Conservation (phyloP, 2,113 vertebrate genomes). For the Scortum barcoo region DNA sequence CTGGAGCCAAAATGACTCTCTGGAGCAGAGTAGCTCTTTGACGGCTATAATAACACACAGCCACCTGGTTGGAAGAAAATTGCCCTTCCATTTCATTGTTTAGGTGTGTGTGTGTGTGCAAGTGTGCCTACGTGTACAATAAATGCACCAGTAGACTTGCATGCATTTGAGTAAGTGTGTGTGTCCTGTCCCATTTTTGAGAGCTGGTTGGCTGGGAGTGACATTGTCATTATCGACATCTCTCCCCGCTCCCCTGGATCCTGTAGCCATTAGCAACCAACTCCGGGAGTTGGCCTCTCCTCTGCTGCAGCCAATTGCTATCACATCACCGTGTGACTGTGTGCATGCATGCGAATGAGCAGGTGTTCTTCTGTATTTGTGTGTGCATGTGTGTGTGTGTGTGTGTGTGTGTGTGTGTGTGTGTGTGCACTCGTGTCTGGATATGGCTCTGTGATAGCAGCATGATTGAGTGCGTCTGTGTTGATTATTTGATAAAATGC, state of each 20-base stretch:
- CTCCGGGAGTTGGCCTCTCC: slow-evolving; percentile 76
- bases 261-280: slow-evolving; percentile 86
- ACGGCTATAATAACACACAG: slow-evolving; percentile 68
- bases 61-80: slow-evolving; percentile 70
- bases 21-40: slow-evolving; percentile 51
- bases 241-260: slow-evolving; percentile 75
- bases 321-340: slow-evolving; percentile 78
- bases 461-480: slow-evolving; percentile 56
- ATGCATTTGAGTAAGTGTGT: slow-evolving; percentile 40
- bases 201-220: slow-evolving; percentile 75
- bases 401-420: slow-evolving; percentile 22
- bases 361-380: slow-evolving; percentile 61
- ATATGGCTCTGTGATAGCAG: slow-evolving; percentile 41
- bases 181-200: slow-evolving; percentile 63
- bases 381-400: slow-evolving; percentile 9
- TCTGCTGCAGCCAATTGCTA: slow-evolving; percentile 79
- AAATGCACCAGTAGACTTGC: slow-evolving; percentile 51
- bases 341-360: slow-evolving; percentile 81
- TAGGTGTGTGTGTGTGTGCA: slow-evolving; percentile 18
- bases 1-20: slow-evolving; percentile 30
- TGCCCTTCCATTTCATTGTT: slow-evolving; percentile 58
- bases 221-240: slow-evolving; percentile 82
- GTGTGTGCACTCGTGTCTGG: slow-evolving; percentile 20
- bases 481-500: slow-evolving; percentile 75
- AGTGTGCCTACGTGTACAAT: background rate